Conservation (phyloP, 2,888 invertebrate genomes). For the Craniophora ligustri region DNA sequence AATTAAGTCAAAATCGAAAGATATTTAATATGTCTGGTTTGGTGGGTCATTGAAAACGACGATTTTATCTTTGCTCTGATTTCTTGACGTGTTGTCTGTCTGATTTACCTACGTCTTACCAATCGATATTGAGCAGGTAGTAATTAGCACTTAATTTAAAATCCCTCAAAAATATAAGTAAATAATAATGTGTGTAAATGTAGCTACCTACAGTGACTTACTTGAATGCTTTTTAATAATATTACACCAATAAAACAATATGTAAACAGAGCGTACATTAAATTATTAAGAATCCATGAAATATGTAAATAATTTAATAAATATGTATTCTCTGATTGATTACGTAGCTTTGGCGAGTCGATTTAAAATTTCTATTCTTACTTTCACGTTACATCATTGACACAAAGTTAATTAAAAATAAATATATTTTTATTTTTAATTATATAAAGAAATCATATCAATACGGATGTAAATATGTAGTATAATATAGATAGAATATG, state of each 20-base stretch:
- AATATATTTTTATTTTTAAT: too few species aligned
- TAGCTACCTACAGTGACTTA: too few species aligned
- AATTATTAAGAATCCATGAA: neutral
- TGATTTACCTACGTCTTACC: neutral
- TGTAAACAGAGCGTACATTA: neutral
- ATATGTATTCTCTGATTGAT: conserved; percentile 15
- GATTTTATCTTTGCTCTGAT: conserved; percentile 17
- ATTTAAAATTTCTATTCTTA: conserved; percentile 11
- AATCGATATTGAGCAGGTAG: conserved; percentile 1
- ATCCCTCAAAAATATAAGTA: conserved; percentile 6
- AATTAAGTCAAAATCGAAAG: conserved; percentile 1
- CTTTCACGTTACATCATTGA: conserved; percentile 23
- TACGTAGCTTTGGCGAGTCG: conserved; percentile 1
- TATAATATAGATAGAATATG: too few species aligned
- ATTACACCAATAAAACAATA: too few species aligned
- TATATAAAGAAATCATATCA: too few species aligned
- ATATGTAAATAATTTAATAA: neutral
- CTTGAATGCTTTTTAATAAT: neutral
- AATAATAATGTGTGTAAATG: conserved; percentile 19
- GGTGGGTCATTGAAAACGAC: conserved; percentile 29
- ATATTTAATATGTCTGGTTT: conserved; percentile 23
- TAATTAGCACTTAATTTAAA: conserved; percentile 11
- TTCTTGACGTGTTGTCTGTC: conserved; percentile 10
- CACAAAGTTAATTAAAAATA: conserved; percentile 3
- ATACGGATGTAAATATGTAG: too few species aligned